phyloP scores from a whole-genome alignment of 2,888 invertebrate species.

The Melanostoma mellinum region DNA sequence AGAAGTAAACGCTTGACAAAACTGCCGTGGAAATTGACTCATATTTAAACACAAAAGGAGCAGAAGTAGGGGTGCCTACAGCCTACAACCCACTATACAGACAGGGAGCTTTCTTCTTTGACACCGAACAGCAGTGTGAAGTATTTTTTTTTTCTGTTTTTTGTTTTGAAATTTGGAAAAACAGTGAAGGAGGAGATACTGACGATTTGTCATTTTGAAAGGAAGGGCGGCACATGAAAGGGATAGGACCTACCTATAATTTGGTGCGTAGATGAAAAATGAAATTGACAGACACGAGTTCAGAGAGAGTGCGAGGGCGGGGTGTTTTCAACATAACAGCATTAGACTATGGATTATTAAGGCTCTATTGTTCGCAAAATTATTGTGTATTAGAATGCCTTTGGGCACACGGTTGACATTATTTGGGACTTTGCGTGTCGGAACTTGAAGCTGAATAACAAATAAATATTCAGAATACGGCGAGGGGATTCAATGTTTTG shows the following conservation, averaged over 20 bases:
- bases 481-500: background rate
- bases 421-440: conserved; percentile 6
- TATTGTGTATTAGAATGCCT: conserved; percentile 10
- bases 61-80: conserved; percentile 2
- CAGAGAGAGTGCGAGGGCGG: conserved; percentile 20
- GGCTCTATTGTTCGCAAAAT: conserved; percentile 36
- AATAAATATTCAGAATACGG: conserved; percentile 6
- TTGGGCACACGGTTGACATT: background rate
- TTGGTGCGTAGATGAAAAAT: conserved; percentile 45
- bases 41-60: conserved; percentile 17
- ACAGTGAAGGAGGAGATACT: background rate
- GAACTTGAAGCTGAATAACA: conserved; percentile 7
- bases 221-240: background rate
- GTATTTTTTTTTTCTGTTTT: background rate
- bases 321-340: conserved; percentile 25
- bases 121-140: background rate
- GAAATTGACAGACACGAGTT: conserved; percentile 26
- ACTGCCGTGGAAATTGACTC: conserved; percentile 47
- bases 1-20: conserved; percentile 35
- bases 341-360: conserved; percentile 44
- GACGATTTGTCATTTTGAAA: conserved; percentile 16
- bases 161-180: background rate
- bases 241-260: background rate
- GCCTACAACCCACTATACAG: conserved; percentile 2
- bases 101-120: conserved; percentile 39